Evolutionary conservation across 1,140 invertebrate species (phyloP).

Genomic region (Dinoponera quadriceps): DNA sequence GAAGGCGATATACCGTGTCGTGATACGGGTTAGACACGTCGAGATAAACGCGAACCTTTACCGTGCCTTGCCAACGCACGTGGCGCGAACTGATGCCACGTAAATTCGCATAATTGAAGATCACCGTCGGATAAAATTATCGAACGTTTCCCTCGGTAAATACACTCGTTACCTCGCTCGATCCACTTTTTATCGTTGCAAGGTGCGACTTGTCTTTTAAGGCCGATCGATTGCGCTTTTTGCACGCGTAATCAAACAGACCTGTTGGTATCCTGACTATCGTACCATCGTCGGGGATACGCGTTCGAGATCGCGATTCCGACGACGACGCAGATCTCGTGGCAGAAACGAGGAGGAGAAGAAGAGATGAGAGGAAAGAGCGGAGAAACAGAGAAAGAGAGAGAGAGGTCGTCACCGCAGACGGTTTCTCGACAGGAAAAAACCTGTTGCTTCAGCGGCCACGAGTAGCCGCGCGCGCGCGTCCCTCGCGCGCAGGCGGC

Average conservation of each 20-base stretch:
- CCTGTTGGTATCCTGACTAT: too few relatives aligned
- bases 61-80: background rate
- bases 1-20: too few relatives aligned
- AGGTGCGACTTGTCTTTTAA: background rate
- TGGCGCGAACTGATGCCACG: background rate
- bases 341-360: too few relatives aligned
- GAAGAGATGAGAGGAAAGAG: too few relatives aligned
- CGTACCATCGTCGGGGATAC: too few relatives aligned
- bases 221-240: background rate
- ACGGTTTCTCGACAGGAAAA: conserved; percentile 63
- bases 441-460: conserved; percentile 76
- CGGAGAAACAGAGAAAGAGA: too few relatives aligned
- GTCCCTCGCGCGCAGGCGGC: conserved; percentile 18
- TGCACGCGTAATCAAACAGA: background rate
- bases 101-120: background rate
- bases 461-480: conserved; percentile 52
- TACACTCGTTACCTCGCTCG: background rate
- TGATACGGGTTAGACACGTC: too few relatives aligned
- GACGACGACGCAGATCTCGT: background rate
- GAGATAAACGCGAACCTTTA: too few relatives aligned
- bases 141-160: background rate
- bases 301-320: too few relatives aligned
- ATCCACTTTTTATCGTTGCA: background rate
- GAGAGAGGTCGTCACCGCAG: conserved; percentile 39
- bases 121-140: background rate